These are phyloP conservation scores for Xerus rutilus DNA, from an alignment of 2,797 vertebrate species.

Conservation along the genomic window DNA sequence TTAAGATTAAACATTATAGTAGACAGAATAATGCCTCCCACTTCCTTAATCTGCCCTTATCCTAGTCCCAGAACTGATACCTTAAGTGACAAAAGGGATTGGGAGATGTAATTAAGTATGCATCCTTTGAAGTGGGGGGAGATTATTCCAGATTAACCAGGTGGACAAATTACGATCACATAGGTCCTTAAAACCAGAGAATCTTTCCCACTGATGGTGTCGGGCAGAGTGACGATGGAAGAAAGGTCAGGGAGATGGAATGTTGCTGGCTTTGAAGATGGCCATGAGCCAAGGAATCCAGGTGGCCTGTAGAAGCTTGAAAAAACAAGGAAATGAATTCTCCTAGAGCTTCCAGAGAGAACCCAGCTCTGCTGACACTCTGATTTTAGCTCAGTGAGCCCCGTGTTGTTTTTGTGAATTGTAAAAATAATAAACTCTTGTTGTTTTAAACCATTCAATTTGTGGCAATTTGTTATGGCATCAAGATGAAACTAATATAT, in stretches of 20 bases:
- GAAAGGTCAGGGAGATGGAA: neutral
- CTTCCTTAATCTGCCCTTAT: neutral
- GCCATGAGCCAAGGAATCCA: neutral
- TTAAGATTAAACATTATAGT: neutral
- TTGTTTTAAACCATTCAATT: neutral
- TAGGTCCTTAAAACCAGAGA: neutral
- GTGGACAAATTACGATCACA: neutral
- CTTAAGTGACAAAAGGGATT: neutral
- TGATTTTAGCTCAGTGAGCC: conserved; percentile 3
- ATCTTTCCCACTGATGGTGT: neutral
- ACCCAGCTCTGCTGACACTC: neutral
- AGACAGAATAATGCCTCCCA: neutral
- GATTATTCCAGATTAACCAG: neutral
- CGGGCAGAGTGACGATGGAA: neutral
- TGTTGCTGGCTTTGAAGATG: neutral
- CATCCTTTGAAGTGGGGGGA: neutral
- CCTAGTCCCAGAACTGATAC: neutral
- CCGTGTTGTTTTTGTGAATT: neutral
- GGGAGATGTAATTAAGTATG: neutral
- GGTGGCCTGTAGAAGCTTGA: neutral
- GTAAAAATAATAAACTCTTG: conserved; percentile 16
- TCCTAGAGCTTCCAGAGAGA: neutral
- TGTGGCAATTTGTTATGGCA: neutral
- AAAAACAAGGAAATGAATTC: neutral
- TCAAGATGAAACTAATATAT: neutral